Percentiles rank a stretch among this genome's conserved stretches.
phyloP scores from a whole-genome alignment of 2,113 vertebrate genomes.

The Microcebus tavaratra region DNA sequence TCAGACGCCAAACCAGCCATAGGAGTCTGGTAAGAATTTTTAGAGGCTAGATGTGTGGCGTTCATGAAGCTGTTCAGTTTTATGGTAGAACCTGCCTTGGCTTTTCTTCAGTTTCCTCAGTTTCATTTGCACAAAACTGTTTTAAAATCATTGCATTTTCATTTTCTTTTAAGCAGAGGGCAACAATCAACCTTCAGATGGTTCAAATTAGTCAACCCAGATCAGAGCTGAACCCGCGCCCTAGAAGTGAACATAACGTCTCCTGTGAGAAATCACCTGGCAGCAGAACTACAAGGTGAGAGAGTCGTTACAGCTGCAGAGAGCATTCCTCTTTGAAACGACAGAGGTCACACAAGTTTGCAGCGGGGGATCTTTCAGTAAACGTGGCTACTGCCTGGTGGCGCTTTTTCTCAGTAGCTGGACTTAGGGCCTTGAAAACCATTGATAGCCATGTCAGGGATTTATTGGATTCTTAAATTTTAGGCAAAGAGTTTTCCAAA shows the following conservation, averaged over 20 bases:
- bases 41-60: neutral
- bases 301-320: fast-evolving
- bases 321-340: neutral
- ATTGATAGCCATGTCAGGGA: neutral
- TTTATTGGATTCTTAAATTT: neutral
- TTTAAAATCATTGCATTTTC: neutral
- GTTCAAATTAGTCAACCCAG: neutral
- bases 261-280: neutral
- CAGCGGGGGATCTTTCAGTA: fast-evolving
- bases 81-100: fast-evolving
- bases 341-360: neutral
- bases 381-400: fast-evolving
- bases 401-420: neutral
- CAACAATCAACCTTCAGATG: neutral
- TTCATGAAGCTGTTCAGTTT: neutral
- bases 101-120: neutral
- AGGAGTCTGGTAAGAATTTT: neutral
- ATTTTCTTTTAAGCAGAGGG: neutral
- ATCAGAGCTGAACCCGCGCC: neutral
- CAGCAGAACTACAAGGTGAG: neutral
- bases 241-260: neutral
- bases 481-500: neutral
- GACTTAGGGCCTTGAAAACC: neutral
- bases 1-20: fast-evolving
- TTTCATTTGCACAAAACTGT: neutral